Percentiles rank a stretch among this genome's conserved stretches.
Conservation (phyloP, 1,140 invertebrate genomes). For the Apis cerana region DNA sequence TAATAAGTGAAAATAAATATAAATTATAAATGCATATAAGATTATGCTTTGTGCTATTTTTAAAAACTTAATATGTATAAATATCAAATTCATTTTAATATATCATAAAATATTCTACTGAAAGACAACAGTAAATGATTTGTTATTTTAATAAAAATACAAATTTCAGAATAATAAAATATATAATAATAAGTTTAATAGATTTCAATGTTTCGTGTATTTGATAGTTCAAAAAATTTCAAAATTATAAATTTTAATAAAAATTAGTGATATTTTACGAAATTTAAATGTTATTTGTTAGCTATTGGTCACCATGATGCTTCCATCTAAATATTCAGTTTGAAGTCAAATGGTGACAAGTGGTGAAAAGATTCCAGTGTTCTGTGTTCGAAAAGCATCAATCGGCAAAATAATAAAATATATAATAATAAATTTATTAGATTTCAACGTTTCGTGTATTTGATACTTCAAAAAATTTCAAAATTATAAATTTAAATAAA, state of each 20-base stretch:
- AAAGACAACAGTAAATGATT: neutral
- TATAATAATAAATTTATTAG: neutral
- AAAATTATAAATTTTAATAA: neutral
- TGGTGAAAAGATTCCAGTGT: neutral
- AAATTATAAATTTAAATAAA: neutral
- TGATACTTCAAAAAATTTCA: no score
- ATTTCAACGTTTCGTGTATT: neutral
- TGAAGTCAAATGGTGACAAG: neutral
- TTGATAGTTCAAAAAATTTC: neutral
- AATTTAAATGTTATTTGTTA: neutral
- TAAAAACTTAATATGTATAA: neutral
- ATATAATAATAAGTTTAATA: neutral
- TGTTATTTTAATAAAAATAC: neutral
- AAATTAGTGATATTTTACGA: neutral
- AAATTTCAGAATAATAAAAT: neutral
- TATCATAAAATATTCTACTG: neutral
- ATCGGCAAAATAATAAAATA: neutral
- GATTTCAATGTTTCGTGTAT: neutral
- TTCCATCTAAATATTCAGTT: neutral
- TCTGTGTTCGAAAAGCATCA: neutral
- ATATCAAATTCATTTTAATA: no score
- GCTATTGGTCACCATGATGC: neutral
- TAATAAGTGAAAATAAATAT: no score
- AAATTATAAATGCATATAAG: no score
- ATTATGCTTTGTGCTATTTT: no score